Percentiles rank a stretch among this genome's conserved stretches.
Evolutionary conservation across 2,797 vertebrate species (phyloP).

Genomic region (Sus cebifrons): DNA sequence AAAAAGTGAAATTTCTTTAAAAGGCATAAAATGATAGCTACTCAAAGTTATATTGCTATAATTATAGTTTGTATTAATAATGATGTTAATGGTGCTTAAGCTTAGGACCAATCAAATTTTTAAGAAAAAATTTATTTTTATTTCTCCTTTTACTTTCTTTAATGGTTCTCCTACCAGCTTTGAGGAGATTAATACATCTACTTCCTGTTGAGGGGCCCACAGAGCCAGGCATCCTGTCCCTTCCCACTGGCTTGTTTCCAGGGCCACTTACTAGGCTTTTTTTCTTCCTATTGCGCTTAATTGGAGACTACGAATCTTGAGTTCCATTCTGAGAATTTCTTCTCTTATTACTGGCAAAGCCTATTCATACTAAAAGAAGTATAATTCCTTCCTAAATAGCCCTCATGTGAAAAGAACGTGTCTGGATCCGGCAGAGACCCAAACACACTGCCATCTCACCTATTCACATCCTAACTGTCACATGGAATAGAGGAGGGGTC

Average conservation of each 20-base stretch:
- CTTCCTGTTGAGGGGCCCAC: not conserved
- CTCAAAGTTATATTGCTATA: not conserved
- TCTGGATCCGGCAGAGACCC: not conserved
- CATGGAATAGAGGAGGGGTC: not conserved
- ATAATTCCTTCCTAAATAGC: not conserved
- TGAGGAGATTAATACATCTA: not conserved
- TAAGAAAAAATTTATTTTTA: not conserved
- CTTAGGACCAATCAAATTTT: not conserved
- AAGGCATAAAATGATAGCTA: not conserved
- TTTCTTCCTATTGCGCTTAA: not conserved
- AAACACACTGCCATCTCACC: not conserved
- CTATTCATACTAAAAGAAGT: not conserved
- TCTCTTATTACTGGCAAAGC: conserved; percentile 10
- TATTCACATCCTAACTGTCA: not conserved
- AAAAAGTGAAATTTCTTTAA: not conserved
- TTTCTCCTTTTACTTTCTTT: not conserved
- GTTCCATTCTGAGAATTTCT: not conserved
- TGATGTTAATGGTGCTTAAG: not conserved
- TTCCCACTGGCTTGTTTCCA: not conserved
- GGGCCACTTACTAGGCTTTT: not conserved
- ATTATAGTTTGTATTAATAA: conserved; percentile 13
- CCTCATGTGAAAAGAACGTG: not conserved
- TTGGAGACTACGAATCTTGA: not conserved
- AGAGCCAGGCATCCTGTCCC: not conserved
- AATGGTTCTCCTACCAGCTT: not conserved